A percentile compares a stretch with the other conserved stretches of the same genome.
Evolutionary conservation across 30 jellyfish, hydroid and myxozoan genomes (phyloP).

Genomic region (Turritopsis rubra): DNA sequence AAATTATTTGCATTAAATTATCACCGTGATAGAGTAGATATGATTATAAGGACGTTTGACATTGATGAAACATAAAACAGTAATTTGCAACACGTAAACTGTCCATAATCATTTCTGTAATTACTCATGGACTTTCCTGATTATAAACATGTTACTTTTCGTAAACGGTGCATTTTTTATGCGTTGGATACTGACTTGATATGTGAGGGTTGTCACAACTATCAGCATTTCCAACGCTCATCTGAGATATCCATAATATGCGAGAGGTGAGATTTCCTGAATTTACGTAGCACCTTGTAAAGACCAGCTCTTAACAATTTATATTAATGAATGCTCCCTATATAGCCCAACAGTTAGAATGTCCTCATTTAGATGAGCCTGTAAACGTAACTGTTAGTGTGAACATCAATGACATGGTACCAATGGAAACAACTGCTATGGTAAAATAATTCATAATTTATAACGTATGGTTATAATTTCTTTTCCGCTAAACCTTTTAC

Average conservation of each 20-base stretch:
- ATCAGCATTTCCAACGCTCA: too few species aligned
- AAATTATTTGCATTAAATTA: neutral
- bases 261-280: too few species aligned
- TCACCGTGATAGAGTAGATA: neutral
- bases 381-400: neutral
- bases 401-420: conserved; percentile 36
- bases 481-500: too few species aligned
- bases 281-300: too few species aligned
- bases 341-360: neutral
- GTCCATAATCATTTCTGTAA: neutral
- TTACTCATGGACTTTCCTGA: neutral
- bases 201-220: too few species aligned
- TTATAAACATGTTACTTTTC: neutral
- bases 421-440: conserved; percentile 17
- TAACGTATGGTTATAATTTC: too few species aligned
- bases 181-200: too few species aligned
- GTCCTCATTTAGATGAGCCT: conserved; percentile 17
- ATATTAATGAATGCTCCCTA: too few species aligned
- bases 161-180: too few species aligned
- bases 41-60: neutral
- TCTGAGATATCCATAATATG: too few species aligned
- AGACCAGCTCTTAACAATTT: too few species aligned
- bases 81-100: neutral
- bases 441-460: too few species aligned
- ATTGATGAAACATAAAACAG: neutral